Conservation (phyloP, 2,113 vertebrate species). For the Nyctereutes procyonoides region DNA sequence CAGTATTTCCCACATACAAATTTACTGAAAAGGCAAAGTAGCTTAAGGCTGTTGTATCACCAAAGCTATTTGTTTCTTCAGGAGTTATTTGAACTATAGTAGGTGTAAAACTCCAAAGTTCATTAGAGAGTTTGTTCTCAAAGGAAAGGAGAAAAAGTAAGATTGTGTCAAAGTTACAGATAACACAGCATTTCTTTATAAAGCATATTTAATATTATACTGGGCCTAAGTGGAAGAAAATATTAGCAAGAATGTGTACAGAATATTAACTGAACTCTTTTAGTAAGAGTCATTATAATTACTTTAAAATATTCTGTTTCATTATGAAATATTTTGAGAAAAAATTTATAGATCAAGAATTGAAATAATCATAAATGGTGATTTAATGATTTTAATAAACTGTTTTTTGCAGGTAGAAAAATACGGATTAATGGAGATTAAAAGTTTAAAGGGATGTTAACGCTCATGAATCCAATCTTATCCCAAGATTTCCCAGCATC, state of each 20-base stretch:
- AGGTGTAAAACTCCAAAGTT: slow-evolving; percentile 39
- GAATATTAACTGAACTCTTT: not conserved
- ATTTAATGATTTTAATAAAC: not conserved
- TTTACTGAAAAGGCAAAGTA: slow-evolving; percentile 56
- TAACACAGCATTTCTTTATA: slow-evolving; percentile 17
- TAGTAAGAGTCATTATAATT: not conserved
- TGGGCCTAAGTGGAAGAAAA: not conserved
- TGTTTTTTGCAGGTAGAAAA: not conserved
- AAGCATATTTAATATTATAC: not conserved
- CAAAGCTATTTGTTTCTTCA: slow-evolving; percentile 64
- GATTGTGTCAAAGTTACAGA: slow-evolving; percentile 55
- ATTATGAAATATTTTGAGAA: not conserved
- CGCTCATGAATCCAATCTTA: not conserved
- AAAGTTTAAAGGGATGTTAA: not conserved
- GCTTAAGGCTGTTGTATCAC: slow-evolving; percentile 67
- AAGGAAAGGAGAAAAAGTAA: slow-evolving; percentile 40
- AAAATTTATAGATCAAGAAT: not conserved
- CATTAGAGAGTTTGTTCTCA: slow-evolving; percentile 58
- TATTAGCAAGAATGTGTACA: not conserved
- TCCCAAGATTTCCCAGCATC: not conserved
- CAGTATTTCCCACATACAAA: not conserved
- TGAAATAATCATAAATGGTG: not conserved
- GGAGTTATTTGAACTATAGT: slow-evolving; percentile 64
- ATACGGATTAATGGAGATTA: not conserved
- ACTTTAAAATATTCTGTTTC: not conserved